Evolutionary conservation across 2,113 vertebrate genomes (phyloP), one percentile per base, ranked within the genome.

Genomic region (Geococcyx californianus): DNA sequence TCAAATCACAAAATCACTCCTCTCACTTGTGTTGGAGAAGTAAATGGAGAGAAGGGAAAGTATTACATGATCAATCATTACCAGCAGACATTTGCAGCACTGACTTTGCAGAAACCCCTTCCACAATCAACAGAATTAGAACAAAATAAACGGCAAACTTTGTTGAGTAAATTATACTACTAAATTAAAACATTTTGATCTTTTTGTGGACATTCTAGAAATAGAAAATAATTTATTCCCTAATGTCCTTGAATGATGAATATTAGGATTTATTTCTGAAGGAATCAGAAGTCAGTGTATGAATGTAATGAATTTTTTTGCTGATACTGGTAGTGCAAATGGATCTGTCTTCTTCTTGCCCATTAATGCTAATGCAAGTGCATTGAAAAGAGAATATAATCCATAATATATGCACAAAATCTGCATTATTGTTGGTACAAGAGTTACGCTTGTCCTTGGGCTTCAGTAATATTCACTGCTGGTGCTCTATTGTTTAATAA

Each of bases 301-400:
- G 80, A 89, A 84, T 44, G 40, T 89, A 93, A 84, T 92, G 62
- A 93, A 76, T 92, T 91, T 76, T 68, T 55, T 89, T 83, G 85
- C 73, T 75, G 73, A 75, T 90, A 89, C 44, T 45, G 83, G 49
- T 66, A 86, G 19, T 33, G 44, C 54, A 96, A 96, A 96, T 67
- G 93, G 89, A 90, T 93, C 92, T 84, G 84, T 54, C 52, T 55
- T 74, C 60, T 84, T 78, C 87, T 86, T 54, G 55, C 55, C 85
- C 76, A 81, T 96, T 94, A 96, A 96, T 89, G 84, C 72, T 94
- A 89, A 86, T 96, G 77, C 79, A 88, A 93, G 84, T 95, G 89
- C 86, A 87, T 26, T 68, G 58, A 38, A 79, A 95, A 93, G 76
- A 90, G 75, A 84, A 31, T 55, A 62, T 66, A 89, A 91, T 76